Percentiles rank a stretch among this genome's conserved stretches.
phyloP scores from a whole-genome alignment of 2,888 invertebrate species.

The Lithodes maja region DNA sequence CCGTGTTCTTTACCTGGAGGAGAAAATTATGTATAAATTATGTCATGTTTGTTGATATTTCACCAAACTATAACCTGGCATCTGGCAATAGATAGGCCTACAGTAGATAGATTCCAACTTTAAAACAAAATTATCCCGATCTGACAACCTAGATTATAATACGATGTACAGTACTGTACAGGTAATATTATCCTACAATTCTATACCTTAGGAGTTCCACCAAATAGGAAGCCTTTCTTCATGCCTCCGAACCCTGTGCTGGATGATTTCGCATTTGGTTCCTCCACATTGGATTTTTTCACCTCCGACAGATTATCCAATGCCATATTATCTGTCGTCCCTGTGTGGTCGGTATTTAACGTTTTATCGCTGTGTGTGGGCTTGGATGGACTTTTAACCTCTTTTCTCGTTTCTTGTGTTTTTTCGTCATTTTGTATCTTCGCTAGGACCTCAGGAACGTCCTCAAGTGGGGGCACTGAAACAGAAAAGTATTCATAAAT shows the following conservation, averaged over 20 bases:
- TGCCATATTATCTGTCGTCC: no score
- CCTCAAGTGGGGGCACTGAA: conserved; percentile 39
- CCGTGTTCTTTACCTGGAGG: neutral
- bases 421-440: conserved; percentile 2
- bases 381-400: neutral
- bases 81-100: neutral
- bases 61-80: neutral
- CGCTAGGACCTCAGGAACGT: conserved; percentile 40
- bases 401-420: neutral
- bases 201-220: conserved; percentile 22
- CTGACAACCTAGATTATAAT: no score
- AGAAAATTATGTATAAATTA: neutral
- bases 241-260: conserved; percentile 42
- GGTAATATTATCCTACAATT: no score
- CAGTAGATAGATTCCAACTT: no score
- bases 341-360: neutral
- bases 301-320: no score
- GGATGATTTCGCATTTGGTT: neutral
- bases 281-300: no score
- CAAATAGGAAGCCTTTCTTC: conserved; percentile 52
- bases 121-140: no score
- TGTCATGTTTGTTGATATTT: neutral
- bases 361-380: no score
- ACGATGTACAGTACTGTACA: no score
- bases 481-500: neutral